These are phyloP conservation scores for Habropoda laboriosa DNA, from an alignment of 1,140 invertebrate species.

Conservation along the genomic window DNA sequence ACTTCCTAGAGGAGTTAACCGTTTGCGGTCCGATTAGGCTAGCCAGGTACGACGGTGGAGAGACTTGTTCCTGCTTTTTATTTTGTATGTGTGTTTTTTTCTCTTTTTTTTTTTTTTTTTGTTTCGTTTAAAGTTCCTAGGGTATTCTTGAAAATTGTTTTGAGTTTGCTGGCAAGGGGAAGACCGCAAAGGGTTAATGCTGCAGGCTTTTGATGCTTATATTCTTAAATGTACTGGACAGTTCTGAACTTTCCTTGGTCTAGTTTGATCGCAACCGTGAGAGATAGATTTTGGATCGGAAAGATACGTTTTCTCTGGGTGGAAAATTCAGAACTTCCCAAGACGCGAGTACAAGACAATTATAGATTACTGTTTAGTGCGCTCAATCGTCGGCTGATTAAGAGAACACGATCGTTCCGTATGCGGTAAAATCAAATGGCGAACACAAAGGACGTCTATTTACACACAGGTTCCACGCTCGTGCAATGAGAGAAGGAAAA, in stretches of 20 bases:
- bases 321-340: not conserved
- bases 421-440: not conserved
- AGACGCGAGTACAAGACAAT: not conserved
- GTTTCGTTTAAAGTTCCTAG: too few relatives aligned
- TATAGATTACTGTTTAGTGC: conserved; percentile 16
- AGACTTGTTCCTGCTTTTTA: too few relatives aligned
- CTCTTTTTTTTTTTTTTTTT: too few relatives aligned
- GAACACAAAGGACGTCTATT: conserved; percentile 1
- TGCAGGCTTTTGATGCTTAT: not conserved
- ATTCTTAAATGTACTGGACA: not conserved
- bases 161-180: not conserved
- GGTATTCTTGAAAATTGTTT: too few relatives aligned
- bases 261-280: too few relatives aligned
- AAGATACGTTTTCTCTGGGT: not conserved
- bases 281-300: too few relatives aligned
- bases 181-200: conserved; percentile 21
- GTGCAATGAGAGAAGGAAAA: conserved; percentile 54
- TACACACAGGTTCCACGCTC: conserved; percentile 71
- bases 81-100: too few relatives aligned
- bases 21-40: conserved; percentile 12
- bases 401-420: not conserved
- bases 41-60: not conserved
- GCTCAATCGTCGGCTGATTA: conserved; percentile 5
- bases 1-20: conserved; percentile 21
- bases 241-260: not conserved